A percentile compares a stretch with the other conserved stretches of the same genome.
Evolutionary conservation across 2,888 invertebrate genomes (phyloP).

Genomic region (Empis stercorea): DNA sequence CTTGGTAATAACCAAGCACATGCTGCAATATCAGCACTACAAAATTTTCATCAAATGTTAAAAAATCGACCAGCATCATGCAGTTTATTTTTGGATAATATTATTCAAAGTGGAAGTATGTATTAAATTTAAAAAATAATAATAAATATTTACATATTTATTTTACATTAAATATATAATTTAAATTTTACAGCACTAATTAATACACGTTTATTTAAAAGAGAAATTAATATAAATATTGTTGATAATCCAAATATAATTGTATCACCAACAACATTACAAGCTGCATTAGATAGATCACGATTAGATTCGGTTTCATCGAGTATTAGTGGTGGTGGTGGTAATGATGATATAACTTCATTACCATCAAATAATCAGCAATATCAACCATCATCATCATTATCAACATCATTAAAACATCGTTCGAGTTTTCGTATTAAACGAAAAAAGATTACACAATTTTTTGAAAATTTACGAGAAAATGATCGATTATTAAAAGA

Average conservation of each 20-base stretch:
- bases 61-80: constrained; percentile 68
- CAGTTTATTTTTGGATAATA: constrained; percentile 71
- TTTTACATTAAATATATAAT: too few relatives aligned
- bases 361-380: constrained; percentile 15
- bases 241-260: too few relatives aligned
- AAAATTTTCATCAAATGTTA: constrained; percentile 65
- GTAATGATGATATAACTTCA: constrained; percentile 26
- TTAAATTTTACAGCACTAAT: constrained; percentile 23
- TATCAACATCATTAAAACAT: constrained; percentile 19
- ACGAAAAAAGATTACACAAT: constrained; percentile 38
- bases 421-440: constrained; percentile 32
- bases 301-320: constrained; percentile 38
- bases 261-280: constrained; percentile 1
- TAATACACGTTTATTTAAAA: constrained; percentile 33
- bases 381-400: neutral
- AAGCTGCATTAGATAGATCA: constrained; percentile 27
- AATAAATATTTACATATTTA: neutral
- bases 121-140: neutral
- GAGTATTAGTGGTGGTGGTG: constrained; percentile 22
- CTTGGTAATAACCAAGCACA: constrained; percentile 67
- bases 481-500: constrained; percentile 61
- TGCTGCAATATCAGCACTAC: constrained; percentile 67
- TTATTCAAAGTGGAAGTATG: constrained; percentile 45
- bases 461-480: constrained; percentile 43
- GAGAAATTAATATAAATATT: constrained; percentile 26